Evolutionary conservation across 2,113 vertebrate species (phyloP), one percentile per base, ranked within the genome.

Genomic region (Anguilla japonica): DNA sequence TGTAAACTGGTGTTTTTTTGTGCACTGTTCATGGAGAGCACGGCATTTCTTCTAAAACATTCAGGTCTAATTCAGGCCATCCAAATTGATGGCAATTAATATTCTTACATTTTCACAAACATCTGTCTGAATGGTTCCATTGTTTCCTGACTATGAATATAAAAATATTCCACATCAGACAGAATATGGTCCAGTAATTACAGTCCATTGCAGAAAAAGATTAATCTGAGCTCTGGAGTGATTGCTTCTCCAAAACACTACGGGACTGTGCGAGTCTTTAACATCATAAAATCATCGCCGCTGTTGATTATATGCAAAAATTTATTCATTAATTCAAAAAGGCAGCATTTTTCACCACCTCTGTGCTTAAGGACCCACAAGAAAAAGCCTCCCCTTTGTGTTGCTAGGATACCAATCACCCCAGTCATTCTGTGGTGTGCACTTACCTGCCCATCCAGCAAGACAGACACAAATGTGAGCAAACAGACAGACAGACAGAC

Each of bases 351-450:
- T 88, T 87, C 88, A 90, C 89, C 89, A 83, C 84, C 53, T 81
- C 20, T 83, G 80, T 89, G 87, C 53, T 83, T 71, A 71, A 71
- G 88, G 84, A 88, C 84, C 85, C 86, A 82, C 13, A 22, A 82
- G 83, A 75, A 53, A 83, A 87, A 22, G 60, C 75, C 78, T 90
- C 91, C 91, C 90, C 90, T 89, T 78, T 88, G 50, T 84, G 93
- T 94, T 95, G 93, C 95, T 93, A 92, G 91, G 95, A 90, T 90
- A 94, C 93, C 85, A 89, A 88, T 92, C 87, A 89, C 84, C 56
- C 41, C 79, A 90, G 92, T 92, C 75, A 84, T 90, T 89, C 92
- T 92, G 92, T 91, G 88, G 60, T 63, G 60, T 63, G 60, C 60
- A 63, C 53, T 56, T 84, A 87, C 87, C 85, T 18, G 5, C 60